These are phyloP conservation scores for Platyrinchus mystaceus DNA, from an alignment of 2,797 vertebrate species.

Conservation along the genomic window DNA sequence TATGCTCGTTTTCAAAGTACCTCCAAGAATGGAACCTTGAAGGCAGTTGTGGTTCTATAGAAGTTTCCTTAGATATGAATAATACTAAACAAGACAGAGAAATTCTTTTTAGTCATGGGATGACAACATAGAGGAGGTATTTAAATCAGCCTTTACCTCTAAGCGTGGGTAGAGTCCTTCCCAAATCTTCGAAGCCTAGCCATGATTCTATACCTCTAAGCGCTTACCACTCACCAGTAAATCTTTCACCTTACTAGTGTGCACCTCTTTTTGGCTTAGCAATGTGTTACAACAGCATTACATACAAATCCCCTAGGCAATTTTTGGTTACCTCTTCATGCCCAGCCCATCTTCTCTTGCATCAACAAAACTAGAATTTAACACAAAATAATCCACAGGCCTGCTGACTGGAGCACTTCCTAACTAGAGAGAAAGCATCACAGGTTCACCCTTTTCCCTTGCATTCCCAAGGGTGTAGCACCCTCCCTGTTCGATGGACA, in stretches of 20 bases:
- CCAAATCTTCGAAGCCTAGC: too few relatives aligned
- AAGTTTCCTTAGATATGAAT: neutral
- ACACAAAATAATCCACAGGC: neutral
- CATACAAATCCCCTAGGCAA: neutral
- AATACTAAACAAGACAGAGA: neutral
- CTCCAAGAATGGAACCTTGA: neutral
- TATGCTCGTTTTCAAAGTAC: neutral
- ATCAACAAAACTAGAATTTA: neutral
- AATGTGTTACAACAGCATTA: neutral
- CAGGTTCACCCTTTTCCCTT: neutral
- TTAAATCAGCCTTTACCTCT: neutral
- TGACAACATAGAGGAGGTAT: neutral
- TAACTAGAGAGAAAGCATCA: neutral
- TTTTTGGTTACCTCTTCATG: neutral
- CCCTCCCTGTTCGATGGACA: neutral
- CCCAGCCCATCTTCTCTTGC: neutral
- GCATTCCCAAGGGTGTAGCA: rapidly evolving
- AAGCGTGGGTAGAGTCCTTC: neutral
- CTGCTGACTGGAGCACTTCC: neutral
- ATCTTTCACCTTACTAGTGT: neutral
- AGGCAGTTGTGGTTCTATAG: neutral
- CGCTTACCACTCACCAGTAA: neutral
- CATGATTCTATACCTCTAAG: neutral
- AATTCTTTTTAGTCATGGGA: neutral
- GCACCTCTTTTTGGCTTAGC: neutral